These are phyloP conservation scores for Acholoe squamosa DNA, from an alignment of 2,888 invertebrate genomes.

Conservation along the genomic window DNA sequence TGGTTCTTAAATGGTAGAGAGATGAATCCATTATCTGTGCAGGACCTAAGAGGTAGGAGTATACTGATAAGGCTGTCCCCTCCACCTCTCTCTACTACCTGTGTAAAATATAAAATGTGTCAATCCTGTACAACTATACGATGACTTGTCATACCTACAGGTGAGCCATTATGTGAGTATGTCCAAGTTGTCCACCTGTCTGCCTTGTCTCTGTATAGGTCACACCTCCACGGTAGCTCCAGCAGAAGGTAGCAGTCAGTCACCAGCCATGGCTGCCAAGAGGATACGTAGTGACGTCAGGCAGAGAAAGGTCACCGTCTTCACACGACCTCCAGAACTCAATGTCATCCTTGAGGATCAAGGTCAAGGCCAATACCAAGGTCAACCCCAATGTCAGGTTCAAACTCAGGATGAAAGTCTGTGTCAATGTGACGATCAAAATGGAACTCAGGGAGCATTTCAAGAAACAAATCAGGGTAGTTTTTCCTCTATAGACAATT, in stretches of 20 bases:
- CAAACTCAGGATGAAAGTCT: background rate
- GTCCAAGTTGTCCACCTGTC: background rate
- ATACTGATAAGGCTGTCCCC: no score
- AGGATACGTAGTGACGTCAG: background rate
- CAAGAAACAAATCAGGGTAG: no score
- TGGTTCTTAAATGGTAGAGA: no score
- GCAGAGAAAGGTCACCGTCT: slow-evolving; percentile 32
- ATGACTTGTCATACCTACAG: no score
- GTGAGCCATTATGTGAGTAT: no score
- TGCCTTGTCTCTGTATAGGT: background rate
- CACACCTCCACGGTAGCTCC: background rate
- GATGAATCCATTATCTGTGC: no score
- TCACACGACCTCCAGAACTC: slow-evolving; percentile 40
- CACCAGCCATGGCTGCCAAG: background rate
- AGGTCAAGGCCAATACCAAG: background rate
- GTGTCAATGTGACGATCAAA: background rate
- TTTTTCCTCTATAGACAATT: no score
- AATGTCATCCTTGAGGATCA: slow-evolving; percentile 17
- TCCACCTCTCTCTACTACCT: no score
- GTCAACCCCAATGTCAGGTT: background rate
- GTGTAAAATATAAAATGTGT: no score
- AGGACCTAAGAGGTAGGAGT: no score
- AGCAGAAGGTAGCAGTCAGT: background rate
- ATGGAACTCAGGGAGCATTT: background rate
- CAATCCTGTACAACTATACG: no score